Percentiles rank a stretch among this genome's conserved stretches.
phyloP scores from a whole-genome alignment of 2,888 invertebrate genomes.

The Entomobrya multifasciata region DNA sequence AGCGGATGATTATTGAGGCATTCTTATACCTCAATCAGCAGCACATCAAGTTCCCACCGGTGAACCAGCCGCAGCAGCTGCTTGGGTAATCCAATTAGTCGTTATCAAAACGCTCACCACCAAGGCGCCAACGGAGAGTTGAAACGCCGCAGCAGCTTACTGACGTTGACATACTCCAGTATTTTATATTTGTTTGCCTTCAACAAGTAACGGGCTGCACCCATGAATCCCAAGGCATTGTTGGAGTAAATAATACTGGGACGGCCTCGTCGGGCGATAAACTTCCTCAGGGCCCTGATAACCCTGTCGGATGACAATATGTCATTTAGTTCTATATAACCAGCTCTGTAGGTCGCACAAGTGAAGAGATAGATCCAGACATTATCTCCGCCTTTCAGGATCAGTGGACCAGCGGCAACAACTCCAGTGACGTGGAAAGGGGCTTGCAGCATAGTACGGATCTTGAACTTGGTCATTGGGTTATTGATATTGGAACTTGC shows the following conservation, averaged over 20 bases:
- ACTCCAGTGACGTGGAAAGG: constrained; percentile 80
- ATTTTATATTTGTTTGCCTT: not conserved
- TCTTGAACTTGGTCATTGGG: too few relatives aligned
- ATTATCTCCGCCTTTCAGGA: too few relatives aligned
- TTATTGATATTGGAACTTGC: too few relatives aligned
- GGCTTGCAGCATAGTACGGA: not conserved
- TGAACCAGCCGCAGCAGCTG: not conserved
- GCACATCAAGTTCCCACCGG: not conserved
- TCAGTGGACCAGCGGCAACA: constrained; percentile 81
- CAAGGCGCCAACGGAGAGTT: not conserved
- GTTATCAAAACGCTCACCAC: constrained; percentile 43
- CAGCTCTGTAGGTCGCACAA: constrained; percentile 80
- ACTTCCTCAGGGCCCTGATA: constrained; percentile 80
- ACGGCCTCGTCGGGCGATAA: constrained; percentile 80
- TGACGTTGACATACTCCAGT: not conserved
- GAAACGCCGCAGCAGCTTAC: not conserved
- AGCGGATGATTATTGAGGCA: not conserved
- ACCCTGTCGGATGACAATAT: constrained; percentile 80
- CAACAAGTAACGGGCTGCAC: constrained; percentile 62
- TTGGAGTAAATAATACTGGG: constrained; percentile 80
- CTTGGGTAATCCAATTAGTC: constrained; percentile 11
- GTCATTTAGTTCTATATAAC: constrained; percentile 81
- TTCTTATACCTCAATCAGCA: constrained; percentile 11
- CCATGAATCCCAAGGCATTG: constrained; percentile 12
- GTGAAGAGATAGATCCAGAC: too few relatives aligned